Conservation (phyloP, 2,113 vertebrate genomes). For the Trichechus manatus region DNA sequence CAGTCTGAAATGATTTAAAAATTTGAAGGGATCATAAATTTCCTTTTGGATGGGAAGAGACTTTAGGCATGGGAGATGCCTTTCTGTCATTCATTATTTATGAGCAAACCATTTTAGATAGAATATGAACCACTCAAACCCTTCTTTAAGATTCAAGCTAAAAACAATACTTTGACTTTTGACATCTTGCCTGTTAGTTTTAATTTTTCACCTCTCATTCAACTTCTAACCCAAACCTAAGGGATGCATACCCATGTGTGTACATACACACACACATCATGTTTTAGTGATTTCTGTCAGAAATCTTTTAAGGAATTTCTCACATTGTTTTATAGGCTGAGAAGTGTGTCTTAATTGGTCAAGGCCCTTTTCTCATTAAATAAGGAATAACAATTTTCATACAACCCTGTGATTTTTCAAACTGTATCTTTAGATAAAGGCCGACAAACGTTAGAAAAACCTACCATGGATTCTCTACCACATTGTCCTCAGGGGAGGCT, state of each 20-base stretch:
- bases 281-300: constrained; percentile 49
- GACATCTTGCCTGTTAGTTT: constrained; percentile 63
- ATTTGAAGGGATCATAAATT: constrained; percentile 80
- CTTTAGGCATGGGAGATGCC: constrained; percentile 60
- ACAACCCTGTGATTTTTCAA: background rate
- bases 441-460: background rate
- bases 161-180: constrained; percentile 59
- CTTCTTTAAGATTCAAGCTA: constrained; percentile 68
- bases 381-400: constrained; percentile 11
- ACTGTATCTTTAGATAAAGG: background rate
- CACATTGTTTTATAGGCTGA: background rate
- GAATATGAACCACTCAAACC: constrained; percentile 67
- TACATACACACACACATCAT: background rate
- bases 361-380: constrained; percentile 28
- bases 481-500: background rate
- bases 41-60: constrained; percentile 69
- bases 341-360: background rate
- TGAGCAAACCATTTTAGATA: constrained; percentile 73
- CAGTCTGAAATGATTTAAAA: constrained; percentile 71
- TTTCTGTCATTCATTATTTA: constrained; percentile 78
- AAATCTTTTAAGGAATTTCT: constrained; percentile 38
- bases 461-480: background rate
- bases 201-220: constrained; percentile 60
- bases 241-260: background rate
- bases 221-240: constrained; percentile 26